Percentiles rank a stretch among this genome's conserved stretches.
Conservation (phyloP, 2,113 vertebrate genomes). For the Chitala chitala region DNA sequence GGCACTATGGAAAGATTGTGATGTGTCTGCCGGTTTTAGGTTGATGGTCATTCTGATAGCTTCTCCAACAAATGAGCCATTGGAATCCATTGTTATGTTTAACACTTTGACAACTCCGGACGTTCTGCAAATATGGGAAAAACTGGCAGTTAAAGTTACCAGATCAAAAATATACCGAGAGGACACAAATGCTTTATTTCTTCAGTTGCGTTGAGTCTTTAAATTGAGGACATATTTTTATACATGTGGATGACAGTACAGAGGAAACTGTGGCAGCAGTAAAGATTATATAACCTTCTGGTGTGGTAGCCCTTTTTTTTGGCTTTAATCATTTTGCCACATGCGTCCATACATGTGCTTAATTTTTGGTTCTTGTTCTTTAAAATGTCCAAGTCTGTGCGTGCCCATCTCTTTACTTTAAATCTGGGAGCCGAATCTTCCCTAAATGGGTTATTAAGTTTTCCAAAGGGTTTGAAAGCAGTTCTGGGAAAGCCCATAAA, state of each 20-base stretch:
- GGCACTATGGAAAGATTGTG: too few species aligned
- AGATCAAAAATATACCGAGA: not conserved
- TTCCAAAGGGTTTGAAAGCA: not conserved
- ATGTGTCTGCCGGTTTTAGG: too few species aligned
- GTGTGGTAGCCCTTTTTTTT: constrained; percentile 8
- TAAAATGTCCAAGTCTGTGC: constrained; percentile 14
- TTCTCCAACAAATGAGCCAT: too few species aligned
- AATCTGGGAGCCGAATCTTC: constrained; percentile 4
- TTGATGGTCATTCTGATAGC: not conserved
- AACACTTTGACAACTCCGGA: too few species aligned
- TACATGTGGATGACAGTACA: not conserved
- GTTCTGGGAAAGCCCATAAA: constrained; percentile 15
- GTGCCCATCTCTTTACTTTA: constrained; percentile 20
- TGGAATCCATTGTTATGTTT: too few species aligned
- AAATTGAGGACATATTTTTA: not conserved
- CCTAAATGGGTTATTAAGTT: constrained; percentile 11
- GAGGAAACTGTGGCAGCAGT: not conserved
- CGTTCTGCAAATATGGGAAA: too few species aligned
- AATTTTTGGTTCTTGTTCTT: not conserved
- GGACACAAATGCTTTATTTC: not conserved
- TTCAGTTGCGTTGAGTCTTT: not conserved
- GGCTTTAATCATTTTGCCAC: constrained; percentile 19
- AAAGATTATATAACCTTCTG: not conserved
- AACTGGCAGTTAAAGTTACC: not conserved
- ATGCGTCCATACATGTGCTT: constrained; percentile 29